Evolutionary conservation across 1,140 invertebrate species (phyloP), one percentile per base, ranked within the genome.

Genomic region (Magallana ariakensis): DNA sequence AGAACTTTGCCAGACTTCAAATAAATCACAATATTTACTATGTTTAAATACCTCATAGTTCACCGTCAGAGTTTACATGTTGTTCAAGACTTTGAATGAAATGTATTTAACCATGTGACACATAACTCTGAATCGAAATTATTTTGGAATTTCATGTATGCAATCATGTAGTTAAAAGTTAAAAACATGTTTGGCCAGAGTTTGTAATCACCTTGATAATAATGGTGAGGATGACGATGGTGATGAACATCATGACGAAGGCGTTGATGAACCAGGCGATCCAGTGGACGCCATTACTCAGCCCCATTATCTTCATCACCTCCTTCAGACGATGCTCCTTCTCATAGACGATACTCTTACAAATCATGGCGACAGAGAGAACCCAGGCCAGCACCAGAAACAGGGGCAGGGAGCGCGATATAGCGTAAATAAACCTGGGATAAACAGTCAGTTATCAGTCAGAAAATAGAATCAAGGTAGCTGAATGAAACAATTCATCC

Each of bases 301-400:
- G 92, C 8, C 96, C 96, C 96, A 96, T 96, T 1, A 96, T 95
- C 92, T 95, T 95, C 96, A 96, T 96, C 0, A 96, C 95, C 92
- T 96, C 96, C 90, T 96, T 96, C 53, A 96, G 92, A 6, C 95
- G 93, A 83, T 94, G 91, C 90, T 97, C 96, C 91, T 97, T 97
- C 93, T 97, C 96, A 88, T 96, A 95, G 15, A 97, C 96, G 87
- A 97, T 96, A 56, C 95, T 95, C 92, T 97, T 97, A 8, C 97
- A 96, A 53, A 97, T 97, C 92, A 97, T 97, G 11, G 97, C 96
- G 84, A 96, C 96, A 0, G 97, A 96, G 93, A 97, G 95, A 80
- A 96, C 95, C 96, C 96, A 96, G 2, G 96, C 95, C 7, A 96
- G 90, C 0, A 96, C 96, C 86, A 97, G 96, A 81, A 98, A 96